Base-by-base conservation (phyloP, 2,113 vertebrate species). In the Pantherophis guttatus region DNA sequence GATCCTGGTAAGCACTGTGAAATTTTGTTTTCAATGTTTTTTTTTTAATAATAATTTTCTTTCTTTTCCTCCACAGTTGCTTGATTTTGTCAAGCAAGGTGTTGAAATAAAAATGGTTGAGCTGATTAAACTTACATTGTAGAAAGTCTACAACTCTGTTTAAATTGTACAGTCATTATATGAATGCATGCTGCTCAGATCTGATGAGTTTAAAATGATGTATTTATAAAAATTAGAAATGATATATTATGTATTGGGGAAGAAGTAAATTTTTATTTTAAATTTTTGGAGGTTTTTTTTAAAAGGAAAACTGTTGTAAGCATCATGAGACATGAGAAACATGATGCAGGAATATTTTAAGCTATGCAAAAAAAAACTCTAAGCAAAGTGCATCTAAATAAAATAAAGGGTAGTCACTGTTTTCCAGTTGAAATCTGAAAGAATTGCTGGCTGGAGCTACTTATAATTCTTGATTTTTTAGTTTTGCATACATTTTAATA, bases 141-240 rank as follows among this genome's bases (percentile, higher is more conserved):
- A 93, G 96, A 96, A 97, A 96, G 88, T 97, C 96, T 96, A 96
- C 97, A 98, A 97, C 97, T 57, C 87, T 97, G 97, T 97, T 97
- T 98, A 94, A 90, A 97, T 97, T 98, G 98, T 98, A 98, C 95
- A 97, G 96, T 97, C 96, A 97, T 96, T 97, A 97, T 97, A 96
- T 95, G 97, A 97, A 97, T 98, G 98, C 98, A 98, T 98, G 98
- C 97, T 97, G 97, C 96, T 95, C 96, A 97, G 97, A 97, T 95
- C 96, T 96, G 95, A 97, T 96, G 93, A 97, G 96, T 97, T 91
- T 97, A 98, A 97, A 91, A 57, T 33, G 5, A 97, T 97, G 97
- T 98, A 98, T 97, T 97, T 97, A 97, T 97, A 97, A 97, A 96
- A 96, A 96, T 97, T 97, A 97, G 96, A 96, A 97, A 97, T 95